Percentiles rank a stretch among this genome's conserved stretches.
phyloP scores from a whole-genome alignment of 2,113 vertebrate genomes.

The Setophaga petechia region DNA sequence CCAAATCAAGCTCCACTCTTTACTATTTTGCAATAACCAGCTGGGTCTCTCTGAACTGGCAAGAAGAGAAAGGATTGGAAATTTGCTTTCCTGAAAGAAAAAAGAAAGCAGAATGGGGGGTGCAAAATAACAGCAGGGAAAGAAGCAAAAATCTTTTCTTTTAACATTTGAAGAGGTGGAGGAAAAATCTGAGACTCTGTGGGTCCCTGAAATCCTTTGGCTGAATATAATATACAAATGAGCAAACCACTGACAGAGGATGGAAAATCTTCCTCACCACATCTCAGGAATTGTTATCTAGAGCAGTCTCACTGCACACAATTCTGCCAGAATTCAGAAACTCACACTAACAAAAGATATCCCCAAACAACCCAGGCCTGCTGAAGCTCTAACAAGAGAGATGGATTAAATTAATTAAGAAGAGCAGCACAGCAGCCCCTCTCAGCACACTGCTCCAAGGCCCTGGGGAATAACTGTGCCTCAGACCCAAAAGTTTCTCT shows the following conservation, averaged over 20 bases:
- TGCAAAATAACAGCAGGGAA: neutral
- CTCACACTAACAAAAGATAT: neutral
- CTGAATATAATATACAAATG: neutral
- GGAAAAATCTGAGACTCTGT: neutral
- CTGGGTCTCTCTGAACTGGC: neutral
- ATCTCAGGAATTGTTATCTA: slow-evolving; percentile 4
- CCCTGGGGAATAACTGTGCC: neutral
- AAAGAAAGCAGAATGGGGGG: neutral
- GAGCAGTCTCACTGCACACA: neutral
- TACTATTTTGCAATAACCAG: neutral
- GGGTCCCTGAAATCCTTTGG: neutral
- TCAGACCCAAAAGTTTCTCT: neutral
- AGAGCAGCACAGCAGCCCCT: neutral
- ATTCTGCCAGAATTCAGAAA: neutral
- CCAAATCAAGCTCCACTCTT: slow-evolving; percentile 3
- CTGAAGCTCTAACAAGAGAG: neutral
- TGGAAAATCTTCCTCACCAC: neutral
- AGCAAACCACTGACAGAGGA: neutral
- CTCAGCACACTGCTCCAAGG: neutral
- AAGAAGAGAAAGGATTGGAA: neutral
- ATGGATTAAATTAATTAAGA: neutral
- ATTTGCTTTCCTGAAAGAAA: neutral
- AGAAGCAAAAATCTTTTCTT: neutral
- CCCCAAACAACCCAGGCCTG: neutral
- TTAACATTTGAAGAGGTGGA: neutral